Evolutionary conservation across 1,140 invertebrate genomes (phyloP), one percentile per base, ranked within the genome.

Genomic region (Drosophila parvula): DNA sequence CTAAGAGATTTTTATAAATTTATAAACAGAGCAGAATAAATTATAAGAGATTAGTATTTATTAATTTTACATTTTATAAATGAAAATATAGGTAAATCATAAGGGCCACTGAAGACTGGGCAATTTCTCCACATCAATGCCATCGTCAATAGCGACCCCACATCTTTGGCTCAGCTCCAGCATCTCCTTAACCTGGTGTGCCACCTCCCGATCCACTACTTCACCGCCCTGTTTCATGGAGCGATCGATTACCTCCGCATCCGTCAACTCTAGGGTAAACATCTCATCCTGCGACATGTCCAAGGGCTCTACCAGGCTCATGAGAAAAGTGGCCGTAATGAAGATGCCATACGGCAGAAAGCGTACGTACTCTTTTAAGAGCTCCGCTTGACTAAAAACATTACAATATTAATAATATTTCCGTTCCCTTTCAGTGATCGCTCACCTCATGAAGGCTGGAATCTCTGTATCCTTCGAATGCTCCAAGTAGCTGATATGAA

Each of bases 121-220:
- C 18, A 55, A 38, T 58, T 34, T n/a, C 28, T 45, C 48, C 41
- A 83, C 11, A 36, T 83, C 64, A 28, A 90, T 90, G 32, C 58
- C 67, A 34, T 88, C 74, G 45, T 81, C 81, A 14, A 92, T 76
- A 44, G 86, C 41, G 0, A 91, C 73, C 18, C 81, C 68, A 36
- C 76, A 58, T 16, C 28, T 3, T 5, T 32, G 57, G 45, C 76
- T 77, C 2, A 91, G 34, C 7, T 92, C 85, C 58, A 77, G 76
- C 44, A 92, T 48, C 63, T 92, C 90, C 43, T 57, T 79, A 0
- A 91, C 8, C 57, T 92, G 89, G 53, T 90, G 76, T 0, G 90
- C 61, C 8, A 91, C 12, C 53, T 91, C 91, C 7, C 64, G 65
- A 58, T 92, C 63, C 11, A 79, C 68, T 6, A 78, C 8, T 38